A percentile compares a stretch with the other conserved stretches of the same genome.
These are phyloP conservation scores for Caenorhabditis imperialis DNA, from an alignment of 2,888 invertebrate species.

Conservation along the genomic window DNA sequence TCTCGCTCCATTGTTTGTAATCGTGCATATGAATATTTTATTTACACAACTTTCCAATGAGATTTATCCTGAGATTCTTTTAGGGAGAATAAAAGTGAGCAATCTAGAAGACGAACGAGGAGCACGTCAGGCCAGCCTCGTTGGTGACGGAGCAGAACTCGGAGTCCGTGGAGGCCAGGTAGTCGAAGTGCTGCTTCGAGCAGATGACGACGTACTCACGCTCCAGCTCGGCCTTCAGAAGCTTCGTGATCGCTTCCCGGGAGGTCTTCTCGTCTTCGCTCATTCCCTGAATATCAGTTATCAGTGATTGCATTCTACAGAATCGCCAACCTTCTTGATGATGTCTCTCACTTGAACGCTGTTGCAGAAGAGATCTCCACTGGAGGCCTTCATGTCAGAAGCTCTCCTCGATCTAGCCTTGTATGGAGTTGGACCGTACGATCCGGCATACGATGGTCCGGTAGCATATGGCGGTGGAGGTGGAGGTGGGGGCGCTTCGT, in stretches of 20 bases:
- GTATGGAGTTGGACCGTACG: conserved; percentile 34
- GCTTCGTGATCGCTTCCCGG: conserved; percentile 36
- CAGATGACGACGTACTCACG: conserved; percentile 50
- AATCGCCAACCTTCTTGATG: conserved; percentile 46
- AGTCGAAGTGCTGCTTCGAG: conserved; percentile 48
- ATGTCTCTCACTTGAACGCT: conserved; percentile 49
- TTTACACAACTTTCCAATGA: conserved; percentile 10
- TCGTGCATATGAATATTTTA: conserved; percentile 13
- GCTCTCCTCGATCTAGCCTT: conserved; percentile 40
- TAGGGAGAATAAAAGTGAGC: background rate
- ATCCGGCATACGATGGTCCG: conserved; percentile 33
- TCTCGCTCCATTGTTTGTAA: conserved; percentile 8
- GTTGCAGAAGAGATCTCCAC: conserved; percentile 50
- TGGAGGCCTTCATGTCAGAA: conserved; percentile 39
- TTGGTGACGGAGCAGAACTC: conserved; percentile 56
- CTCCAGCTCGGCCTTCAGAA: conserved; percentile 42
- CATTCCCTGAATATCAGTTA: conserved; percentile 35
- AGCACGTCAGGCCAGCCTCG: conserved; percentile 47
- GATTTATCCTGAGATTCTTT: conserved; percentile 12
- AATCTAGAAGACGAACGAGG: conserved; percentile 56
- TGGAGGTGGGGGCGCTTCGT: conserved; percentile 45
- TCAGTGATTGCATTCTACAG: background rate
- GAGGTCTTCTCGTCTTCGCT: conserved; percentile 46
- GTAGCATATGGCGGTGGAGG: conserved; percentile 30
- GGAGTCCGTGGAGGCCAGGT: conserved; percentile 45